These are phyloP conservation scores for Glyphotaelius pellucidus DNA, from an alignment of 2,888 invertebrate genomes.

Conservation along the genomic window DNA sequence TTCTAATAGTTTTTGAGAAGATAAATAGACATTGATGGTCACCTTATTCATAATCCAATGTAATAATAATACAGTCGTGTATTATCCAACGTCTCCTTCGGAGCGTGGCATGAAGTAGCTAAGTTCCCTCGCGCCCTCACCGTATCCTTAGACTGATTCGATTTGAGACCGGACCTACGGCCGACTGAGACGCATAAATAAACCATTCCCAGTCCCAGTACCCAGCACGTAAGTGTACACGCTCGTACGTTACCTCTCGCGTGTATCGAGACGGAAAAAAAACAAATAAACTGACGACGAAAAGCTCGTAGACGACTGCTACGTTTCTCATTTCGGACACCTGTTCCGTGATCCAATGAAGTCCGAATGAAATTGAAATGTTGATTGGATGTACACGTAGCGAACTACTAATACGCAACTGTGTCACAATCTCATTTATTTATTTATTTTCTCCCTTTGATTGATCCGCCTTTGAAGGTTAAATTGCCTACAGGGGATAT, in stretches of 20 bases:
- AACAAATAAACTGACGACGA: neutral
- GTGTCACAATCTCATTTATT: neutral
- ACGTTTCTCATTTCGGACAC: neutral
- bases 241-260: constrained; percentile 3
- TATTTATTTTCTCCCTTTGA: neutral
- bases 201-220: constrained; percentile 50
- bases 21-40: neutral
- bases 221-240: constrained; percentile 1
- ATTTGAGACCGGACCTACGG: constrained; percentile 45
- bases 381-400: neutral
- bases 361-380: neutral
- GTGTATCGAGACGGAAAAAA: constrained; percentile 15
- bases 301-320: neutral
- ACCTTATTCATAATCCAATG: neutral
- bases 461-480: neutral
- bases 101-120: neutral
- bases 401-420: constrained; percentile 2
- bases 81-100: neutral
- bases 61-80: neutral
- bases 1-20: too few species aligned
- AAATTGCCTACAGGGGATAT: neutral
- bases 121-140: neutral
- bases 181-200: constrained; percentile 60
- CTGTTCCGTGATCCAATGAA: neutral
- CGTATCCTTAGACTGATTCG: constrained; percentile 39